Evolutionary conservation across 2,113 vertebrate species (phyloP).

Genomic region (Perca schrenkii): DNA sequence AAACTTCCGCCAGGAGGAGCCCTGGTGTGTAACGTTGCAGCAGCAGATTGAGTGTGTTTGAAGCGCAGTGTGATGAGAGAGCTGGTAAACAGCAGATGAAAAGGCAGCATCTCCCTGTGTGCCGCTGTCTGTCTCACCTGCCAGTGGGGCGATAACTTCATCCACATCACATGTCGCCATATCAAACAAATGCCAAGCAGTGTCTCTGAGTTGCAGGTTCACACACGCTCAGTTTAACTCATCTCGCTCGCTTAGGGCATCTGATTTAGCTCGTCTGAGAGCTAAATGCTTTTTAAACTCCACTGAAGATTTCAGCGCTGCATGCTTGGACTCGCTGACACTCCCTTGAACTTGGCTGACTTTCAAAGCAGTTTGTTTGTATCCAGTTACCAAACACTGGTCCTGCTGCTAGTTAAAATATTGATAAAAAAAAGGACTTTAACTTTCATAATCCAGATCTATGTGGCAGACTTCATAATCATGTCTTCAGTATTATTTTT

Average conservation of each 20-base stretch:
- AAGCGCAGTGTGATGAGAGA: conserved; percentile 81
- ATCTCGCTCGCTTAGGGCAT: conserved; percentile 77
- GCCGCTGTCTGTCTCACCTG: conserved; percentile 79
- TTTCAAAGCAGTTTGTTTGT: conserved; percentile 68
- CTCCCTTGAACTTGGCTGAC: conserved; percentile 71
- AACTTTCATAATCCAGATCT: conserved; percentile 50
- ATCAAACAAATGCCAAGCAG: conserved; percentile 86
- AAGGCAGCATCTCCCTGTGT: conserved; percentile 67
- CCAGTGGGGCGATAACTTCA: conserved; percentile 78
- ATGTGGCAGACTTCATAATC: conserved; percentile 18
- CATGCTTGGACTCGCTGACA: conserved; percentile 47
- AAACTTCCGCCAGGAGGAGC: conserved; percentile 72
- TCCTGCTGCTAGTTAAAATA: conserved; percentile 38
- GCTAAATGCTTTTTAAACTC: conserved; percentile 70
- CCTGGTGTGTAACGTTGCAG: conserved; percentile 68
- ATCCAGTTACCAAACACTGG: conserved; percentile 51
- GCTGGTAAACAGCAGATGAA: conserved; percentile 83
- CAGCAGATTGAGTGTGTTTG: conserved; percentile 79
- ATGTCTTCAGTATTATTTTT: conserved; percentile 18
- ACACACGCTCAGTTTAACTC: conserved; percentile 68
- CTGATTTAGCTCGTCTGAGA: conserved; percentile 71
- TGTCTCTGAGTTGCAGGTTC: conserved; percentile 76
- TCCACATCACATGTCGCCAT: conserved; percentile 74
- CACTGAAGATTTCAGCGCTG: conserved; percentile 64
- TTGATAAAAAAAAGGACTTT: conserved; percentile 35